phyloP scores from a whole-genome alignment of 2,888 invertebrate genomes.

The Calephelis perditalis region DNA sequence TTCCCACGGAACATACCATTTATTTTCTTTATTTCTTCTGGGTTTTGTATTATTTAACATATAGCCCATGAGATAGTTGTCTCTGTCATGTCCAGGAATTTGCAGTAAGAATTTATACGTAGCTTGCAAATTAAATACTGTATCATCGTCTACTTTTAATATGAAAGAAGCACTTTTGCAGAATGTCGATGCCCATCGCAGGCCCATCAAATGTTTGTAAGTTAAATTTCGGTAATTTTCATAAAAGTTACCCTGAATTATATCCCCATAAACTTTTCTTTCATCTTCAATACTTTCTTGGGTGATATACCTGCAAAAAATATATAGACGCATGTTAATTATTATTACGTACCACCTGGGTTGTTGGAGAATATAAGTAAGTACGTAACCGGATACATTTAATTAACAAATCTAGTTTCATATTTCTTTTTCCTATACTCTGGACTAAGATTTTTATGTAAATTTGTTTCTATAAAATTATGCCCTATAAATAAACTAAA shows the following conservation, averaged over 20 bases:
- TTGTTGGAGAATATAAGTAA: too few species aligned
- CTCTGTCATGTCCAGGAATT: constrained; percentile 31
- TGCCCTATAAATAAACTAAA: too few species aligned
- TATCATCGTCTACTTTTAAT: constrained; percentile 91
- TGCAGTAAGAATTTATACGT: constrained; percentile 39
- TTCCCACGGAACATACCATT: constrained; percentile 86
- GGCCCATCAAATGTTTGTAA: constrained; percentile 89
- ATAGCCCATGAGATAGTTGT: constrained; percentile 79
- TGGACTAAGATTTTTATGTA: too few species aligned
- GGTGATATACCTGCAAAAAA: constrained; percentile 51
- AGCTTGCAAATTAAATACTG: constrained; percentile 82
- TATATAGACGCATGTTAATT: too few species aligned
- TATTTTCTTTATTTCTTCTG: constrained; percentile 82
- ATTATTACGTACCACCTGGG: too few species aligned
- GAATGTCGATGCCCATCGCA: constrained; percentile 83
- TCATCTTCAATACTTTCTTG: constrained; percentile 81
- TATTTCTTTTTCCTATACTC: too few species aligned
- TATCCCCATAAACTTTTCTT: constrained; percentile 80
- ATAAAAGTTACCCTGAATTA: constrained; percentile 86
- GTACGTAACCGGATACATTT: too few species aligned
- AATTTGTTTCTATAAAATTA: too few species aligned
- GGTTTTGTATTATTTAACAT: constrained; percentile 81
- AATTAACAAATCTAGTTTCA: too few species aligned
- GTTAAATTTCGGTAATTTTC: constrained; percentile 90
- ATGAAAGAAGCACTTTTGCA: constrained; percentile 81